A percentile compares a stretch with the other conserved stretches of the same genome.
phyloP scores from a whole-genome alignment of 2,888 invertebrate genomes.

The Chrysopilus asiliformis region DNA sequence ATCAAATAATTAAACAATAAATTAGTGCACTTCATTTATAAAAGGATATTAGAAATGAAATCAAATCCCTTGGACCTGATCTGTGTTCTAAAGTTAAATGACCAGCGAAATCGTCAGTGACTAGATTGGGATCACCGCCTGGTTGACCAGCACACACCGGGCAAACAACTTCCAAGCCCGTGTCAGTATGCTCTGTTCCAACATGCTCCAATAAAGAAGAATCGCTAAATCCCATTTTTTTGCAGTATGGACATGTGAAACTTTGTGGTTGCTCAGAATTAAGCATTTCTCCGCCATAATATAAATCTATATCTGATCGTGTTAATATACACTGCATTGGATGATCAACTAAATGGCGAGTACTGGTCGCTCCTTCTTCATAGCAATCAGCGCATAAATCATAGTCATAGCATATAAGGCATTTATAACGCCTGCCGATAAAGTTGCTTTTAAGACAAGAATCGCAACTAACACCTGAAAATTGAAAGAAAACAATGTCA shows the following conservation, averaged over 20 bases:
- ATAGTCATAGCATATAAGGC: constrained; percentile 97
- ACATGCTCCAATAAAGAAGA: constrained; percentile 82
- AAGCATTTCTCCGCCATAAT: constrained; percentile 89
- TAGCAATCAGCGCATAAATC: constrained; percentile 95
- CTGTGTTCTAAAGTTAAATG: constrained; percentile 93
- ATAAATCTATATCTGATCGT: constrained; percentile 89
- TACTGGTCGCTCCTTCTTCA: constrained; percentile 81
- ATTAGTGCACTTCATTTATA: constrained; percentile 23
- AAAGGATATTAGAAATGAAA: constrained; percentile 76
- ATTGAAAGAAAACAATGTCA: too few species aligned
- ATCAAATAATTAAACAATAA: constrained; percentile 4
- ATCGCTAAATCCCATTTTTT: constrained; percentile 92
- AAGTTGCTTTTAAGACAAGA: constrained; percentile 97
- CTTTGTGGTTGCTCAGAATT: constrained; percentile 88
- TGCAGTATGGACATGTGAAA: constrained; percentile 96
- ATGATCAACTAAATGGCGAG: constrained; percentile 89
- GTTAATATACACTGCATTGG: constrained; percentile 99
- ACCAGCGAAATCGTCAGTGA: constrained; percentile 94
- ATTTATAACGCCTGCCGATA: constrained; percentile 95
- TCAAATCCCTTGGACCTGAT: constrained; percentile 77
- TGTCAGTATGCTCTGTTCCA: constrained; percentile 81
- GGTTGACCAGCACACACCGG: constrained; percentile 95
- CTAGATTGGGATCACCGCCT: constrained; percentile 93
- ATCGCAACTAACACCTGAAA: constrained; percentile 97
- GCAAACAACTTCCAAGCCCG: constrained; percentile 90